Evolutionary conservation across 2,888 invertebrate genomes (phyloP).

Genomic region (Brassicogethes aeneus): DNA sequence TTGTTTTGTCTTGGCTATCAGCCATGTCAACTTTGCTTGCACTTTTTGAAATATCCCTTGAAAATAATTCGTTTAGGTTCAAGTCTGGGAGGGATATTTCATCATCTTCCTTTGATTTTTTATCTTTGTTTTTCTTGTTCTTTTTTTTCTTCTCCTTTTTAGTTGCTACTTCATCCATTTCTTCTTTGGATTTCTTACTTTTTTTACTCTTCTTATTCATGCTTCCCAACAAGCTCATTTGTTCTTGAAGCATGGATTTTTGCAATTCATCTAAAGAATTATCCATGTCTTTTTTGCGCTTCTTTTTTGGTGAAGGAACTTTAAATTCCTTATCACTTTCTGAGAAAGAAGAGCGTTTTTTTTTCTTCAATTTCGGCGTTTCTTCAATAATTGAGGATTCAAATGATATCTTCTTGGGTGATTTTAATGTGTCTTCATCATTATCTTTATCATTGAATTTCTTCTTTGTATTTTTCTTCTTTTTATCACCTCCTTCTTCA

Average conservation of each 20-base stretch:
- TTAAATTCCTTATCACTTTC: not conserved
- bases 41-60: not conserved
- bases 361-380: constrained; percentile 3
- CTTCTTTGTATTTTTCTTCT: constrained; percentile 8
- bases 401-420: not conserved
- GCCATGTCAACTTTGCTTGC: not conserved
- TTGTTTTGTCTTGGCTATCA: not conserved
- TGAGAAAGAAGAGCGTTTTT: not conserved
- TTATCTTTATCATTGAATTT: constrained; percentile 7
- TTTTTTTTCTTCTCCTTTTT: constrained; percentile 2
- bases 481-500: not conserved
- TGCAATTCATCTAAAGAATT: constrained; percentile 4
- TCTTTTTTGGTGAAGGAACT: constrained; percentile 5
- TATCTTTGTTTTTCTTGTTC: constrained; percentile 2
- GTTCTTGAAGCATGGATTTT: no score
- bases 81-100: not conserved
- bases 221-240: no score
- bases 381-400: constrained; percentile 1
- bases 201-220: not conserved
- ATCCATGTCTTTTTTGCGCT: not conserved
- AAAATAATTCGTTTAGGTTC: not conserved
- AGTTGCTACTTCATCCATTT: not conserved
- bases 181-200: not conserved
- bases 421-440: constrained; percentile 1
- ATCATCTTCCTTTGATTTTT: not conserved